Evolutionary conservation across 2,113 vertebrate species (phyloP).

Genomic region (Lates calcarifer): DNA sequence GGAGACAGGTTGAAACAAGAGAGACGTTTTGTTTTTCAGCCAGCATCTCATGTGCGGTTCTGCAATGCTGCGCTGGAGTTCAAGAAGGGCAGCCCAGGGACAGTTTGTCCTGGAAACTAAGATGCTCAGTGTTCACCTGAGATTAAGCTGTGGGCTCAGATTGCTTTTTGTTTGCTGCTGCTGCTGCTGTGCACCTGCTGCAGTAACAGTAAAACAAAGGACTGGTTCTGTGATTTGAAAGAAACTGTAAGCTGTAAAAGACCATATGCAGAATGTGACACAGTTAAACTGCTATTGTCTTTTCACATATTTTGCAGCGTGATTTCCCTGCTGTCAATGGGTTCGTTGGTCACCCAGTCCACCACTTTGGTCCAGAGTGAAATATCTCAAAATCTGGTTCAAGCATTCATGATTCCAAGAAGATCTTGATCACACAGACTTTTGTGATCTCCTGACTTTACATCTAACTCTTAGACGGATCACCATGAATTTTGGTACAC

Average conservation of each 20-base stretch:
- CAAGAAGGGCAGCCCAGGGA: conserved; percentile 13
- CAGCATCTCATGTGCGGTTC: conserved; percentile 31
- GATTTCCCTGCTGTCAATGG: too few species aligned
- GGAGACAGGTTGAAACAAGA: conserved; percentile 46
- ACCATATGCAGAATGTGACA: too few species aligned
- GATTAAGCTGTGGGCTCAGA: conserved; percentile 31
- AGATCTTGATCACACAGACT: too few species aligned
- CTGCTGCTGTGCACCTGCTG: conserved; percentile 3
- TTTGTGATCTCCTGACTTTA: too few species aligned
- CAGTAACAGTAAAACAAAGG: not conserved
- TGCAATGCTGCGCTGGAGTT: conserved; percentile 20
- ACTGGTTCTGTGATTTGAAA: not conserved
- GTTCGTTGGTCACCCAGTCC: too few species aligned
- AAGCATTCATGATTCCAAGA: too few species aligned
- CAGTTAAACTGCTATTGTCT: too few species aligned
- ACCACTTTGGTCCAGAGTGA: too few species aligned
- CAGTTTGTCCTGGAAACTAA: conserved; percentile 51
- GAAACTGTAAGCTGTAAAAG: not conserved
- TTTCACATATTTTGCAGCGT: too few species aligned
- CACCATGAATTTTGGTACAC: too few species aligned
- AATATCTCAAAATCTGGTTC: too few species aligned
- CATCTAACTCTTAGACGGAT: too few species aligned
- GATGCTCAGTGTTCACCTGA: conserved; percentile 53
- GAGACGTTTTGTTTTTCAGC: conserved; percentile 49
- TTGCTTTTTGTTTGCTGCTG: conserved; percentile 26